Base-by-base conservation (phyloP, 92 coral and sea anemone genomes). In the Zoanthus sociatus region DNA sequence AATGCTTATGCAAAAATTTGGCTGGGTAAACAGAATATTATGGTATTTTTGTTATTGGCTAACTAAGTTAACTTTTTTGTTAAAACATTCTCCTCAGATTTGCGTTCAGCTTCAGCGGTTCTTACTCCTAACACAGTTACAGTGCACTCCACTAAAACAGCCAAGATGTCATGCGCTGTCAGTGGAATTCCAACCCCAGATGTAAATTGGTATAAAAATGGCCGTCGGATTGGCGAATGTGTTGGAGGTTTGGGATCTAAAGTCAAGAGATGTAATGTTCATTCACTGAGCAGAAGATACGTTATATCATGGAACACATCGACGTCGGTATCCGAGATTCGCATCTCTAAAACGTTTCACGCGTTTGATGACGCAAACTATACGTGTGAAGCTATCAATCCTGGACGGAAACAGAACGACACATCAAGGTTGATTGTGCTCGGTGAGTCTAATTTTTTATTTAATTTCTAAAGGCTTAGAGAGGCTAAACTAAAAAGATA, bases 291-390 rank as follows among this genome's bases (percentile, higher is more conserved):
- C 45, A 47, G 12, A 44, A 64, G 85, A 81, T 66, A 81, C 47
- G 44, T 18, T 15, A 47, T 81, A 51, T 81, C 75, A 30, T 81
- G 85, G 85, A 81, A n/a, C 45, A n/a, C 45, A 21, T 15, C 20
- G 50, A 89, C 79, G 4, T 81, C 84, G 64, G 90, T 90, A 44
- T 76, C 93, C 20, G 83, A 90, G 90, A 55, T 94, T 78, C 67
- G 37, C 56, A 89, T 94, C 15, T 69, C 84, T 37, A 93, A 92
- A 73, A 88, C 94, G 12, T 84, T 84, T 33, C 94, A 94, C 71
- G 90, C 91, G 53, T 88, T 93, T 45, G 98, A 94, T 75, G 89
- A 89, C 0, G 96, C 94, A 8, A 63, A 66, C 11, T 89, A 91
- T 81, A 93, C 88, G n/a, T 94, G 98, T 75, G 84, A 78, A 7